Evolutionary conservation across 2,113 vertebrate species (phyloP), one percentile per base, ranked within the genome.

Genomic region (Hystrix brachyura): DNA sequence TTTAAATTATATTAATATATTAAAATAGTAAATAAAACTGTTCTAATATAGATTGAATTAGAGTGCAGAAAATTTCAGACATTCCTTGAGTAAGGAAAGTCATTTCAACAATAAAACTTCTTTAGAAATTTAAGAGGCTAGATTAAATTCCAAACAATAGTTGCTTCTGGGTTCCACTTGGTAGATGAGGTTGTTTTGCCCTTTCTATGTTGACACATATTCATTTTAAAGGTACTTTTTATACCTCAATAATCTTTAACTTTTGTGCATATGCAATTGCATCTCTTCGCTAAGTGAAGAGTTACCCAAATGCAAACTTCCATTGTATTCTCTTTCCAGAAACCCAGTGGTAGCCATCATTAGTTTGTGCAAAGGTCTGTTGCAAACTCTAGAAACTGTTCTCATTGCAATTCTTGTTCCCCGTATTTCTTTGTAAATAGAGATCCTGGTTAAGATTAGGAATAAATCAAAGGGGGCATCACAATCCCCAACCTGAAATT

Each of bases 31-130:
- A 62, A 76, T 93, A 81, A 59, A 87, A 64, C 0, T 34, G 53
- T 82, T 91, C 19, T 69, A 67, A 95, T 48, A n/a, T 19, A 87
- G 14, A 9, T 76, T n/a, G 19, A 91, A 46, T 55, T 72, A 15
- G 14, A 46, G 7, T 14, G 4, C 25, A 71, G 34, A 64, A 86
- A 55, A 1, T 83, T 86, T 83, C 43, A 91, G 38, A 93, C 38
- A 55, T 64, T 83, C 23, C 23, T 69, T 89, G 38, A 62, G 53
- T 25, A 92, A 57, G 19, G 10, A 27, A 81, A 81, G 23, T 0
- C 3, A 46, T 93, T 96, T 87, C 21, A 83, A 46, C 34, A 93
- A 62, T 65, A 64, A 71, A 97, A n/a, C 4, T 71, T 81, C 9
- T 60, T 74, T 32, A 91, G 60, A 82, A 93, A 86, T 76, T 27